Evolutionary conservation across 2,888 invertebrate species (phyloP).

Genomic region (Mesorhabditis spiculigera): DNA sequence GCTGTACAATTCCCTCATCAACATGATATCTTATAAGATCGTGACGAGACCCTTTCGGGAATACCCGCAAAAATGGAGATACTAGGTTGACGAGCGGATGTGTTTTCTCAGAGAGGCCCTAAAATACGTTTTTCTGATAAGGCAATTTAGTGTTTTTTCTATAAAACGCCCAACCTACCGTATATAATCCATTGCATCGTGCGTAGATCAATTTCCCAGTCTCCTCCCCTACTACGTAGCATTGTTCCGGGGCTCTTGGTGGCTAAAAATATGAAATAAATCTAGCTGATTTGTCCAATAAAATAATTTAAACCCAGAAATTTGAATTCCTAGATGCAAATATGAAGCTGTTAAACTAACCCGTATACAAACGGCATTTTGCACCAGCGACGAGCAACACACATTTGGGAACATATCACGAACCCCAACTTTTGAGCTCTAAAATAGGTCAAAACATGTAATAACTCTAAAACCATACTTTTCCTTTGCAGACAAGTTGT

Average conservation of each 20-base stretch:
- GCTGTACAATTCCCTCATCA: slow-evolving; percentile 13
- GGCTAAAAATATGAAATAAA: neutral
- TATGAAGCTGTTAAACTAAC: slow-evolving; percentile 5
- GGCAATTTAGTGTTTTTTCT: neutral
- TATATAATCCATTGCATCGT: slow-evolving; percentile 45
- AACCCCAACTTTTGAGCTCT: neutral
- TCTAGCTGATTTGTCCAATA: neutral
- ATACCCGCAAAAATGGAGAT: slow-evolving; percentile 40
- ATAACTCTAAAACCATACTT: slow-evolving; percentile 15
- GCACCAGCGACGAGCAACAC: slow-evolving; percentile 31
- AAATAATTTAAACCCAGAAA: neutral
- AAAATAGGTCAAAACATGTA: neutral
- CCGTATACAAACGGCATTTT: slow-evolving; percentile 40
- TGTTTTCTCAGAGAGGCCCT: slow-evolving; percentile 38
- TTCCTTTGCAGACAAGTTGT: slow-evolving; percentile 39
- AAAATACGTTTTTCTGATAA: slow-evolving; percentile 1
- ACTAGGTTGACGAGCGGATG: slow-evolving; percentile 32
- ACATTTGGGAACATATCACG: slow-evolving; percentile 30
- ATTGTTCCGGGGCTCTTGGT: slow-evolving; percentile 19
- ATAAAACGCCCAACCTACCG: slow-evolving; percentile 15
- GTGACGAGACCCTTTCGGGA: slow-evolving; percentile 13
- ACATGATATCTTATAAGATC: slow-evolving; percentile 5
- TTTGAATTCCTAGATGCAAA: neutral
- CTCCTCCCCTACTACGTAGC: slow-evolving; percentile 27
- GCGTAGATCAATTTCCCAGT: slow-evolving; percentile 29